A percentile compares a stretch with the other conserved stretches of the same genome.
phyloP scores from a whole-genome alignment of 2,888 invertebrate species.

The Pachymerium ferrugineum region DNA sequence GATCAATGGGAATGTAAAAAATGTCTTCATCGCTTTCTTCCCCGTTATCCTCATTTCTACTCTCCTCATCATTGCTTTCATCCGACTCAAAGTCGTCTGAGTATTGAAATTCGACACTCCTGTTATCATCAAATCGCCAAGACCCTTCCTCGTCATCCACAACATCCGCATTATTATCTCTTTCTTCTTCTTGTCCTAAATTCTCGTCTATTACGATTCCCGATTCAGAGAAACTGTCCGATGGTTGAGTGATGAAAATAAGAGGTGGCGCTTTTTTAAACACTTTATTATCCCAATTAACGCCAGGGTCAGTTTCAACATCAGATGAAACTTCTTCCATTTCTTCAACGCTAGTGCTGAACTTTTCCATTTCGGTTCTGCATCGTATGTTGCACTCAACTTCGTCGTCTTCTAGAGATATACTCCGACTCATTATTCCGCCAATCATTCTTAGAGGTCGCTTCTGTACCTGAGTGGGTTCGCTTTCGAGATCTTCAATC shows the following conservation, averaged over 20 bases:
- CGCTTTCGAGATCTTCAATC: not conserved
- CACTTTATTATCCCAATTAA: no score
- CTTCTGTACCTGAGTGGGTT: not conserved
- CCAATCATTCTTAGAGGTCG: not conserved
- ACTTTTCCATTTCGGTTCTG: not conserved
- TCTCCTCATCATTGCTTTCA: not conserved
- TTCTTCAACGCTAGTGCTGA: no score
- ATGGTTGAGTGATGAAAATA: not conserved
- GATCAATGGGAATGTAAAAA: conserved; percentile 29
- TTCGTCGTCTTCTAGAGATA: not conserved
- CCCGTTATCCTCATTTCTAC: conserved; percentile 5
- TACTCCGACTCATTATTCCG: not conserved
- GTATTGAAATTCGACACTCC: not conserved
- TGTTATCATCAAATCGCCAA: not conserved
- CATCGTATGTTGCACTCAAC: not conserved
- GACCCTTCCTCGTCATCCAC: not conserved
- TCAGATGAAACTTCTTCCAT: not conserved
- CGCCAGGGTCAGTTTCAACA: no score
- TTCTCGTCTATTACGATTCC: not conserved
- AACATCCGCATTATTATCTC: not conserved
- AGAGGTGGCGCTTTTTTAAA: not conserved
- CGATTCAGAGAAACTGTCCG: not conserved
- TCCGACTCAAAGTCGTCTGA: conserved; percentile 31
- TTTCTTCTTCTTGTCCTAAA: not conserved
- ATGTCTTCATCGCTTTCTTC: conserved; percentile 28